These are phyloP conservation scores for Oryzias dopingdopingensis DNA, from an alignment of 2,797 vertebrate species.

Conservation along the genomic window DNA sequence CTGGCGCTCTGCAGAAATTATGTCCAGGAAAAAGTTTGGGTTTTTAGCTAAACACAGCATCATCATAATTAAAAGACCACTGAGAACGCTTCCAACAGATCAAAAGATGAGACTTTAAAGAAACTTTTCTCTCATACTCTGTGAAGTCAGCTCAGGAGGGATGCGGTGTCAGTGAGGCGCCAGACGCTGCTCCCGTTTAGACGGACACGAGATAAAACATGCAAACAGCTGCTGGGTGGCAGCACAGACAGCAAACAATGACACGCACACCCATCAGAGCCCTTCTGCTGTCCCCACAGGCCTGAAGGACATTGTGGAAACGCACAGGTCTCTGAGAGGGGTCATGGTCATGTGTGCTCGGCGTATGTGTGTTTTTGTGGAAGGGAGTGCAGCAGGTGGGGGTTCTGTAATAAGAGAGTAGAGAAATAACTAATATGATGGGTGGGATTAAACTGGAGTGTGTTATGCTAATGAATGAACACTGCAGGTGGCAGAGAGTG, in stretches of 20 bases:
- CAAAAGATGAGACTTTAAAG: too few relatives aligned
- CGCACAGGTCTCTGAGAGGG: conserved; percentile 46
- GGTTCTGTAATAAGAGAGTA: conserved; percentile 42
- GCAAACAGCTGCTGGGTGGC: conserved; percentile 73
- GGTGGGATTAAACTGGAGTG: conserved; percentile 31
- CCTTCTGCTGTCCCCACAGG: conserved; percentile 52
- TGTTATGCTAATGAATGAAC: conserved; percentile 37
- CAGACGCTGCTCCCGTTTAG: conserved; percentile 45
- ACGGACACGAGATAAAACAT: conserved; percentile 62
- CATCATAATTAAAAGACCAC: too few relatives aligned
- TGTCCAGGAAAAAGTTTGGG: too few relatives aligned
- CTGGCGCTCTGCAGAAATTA: too few relatives aligned
- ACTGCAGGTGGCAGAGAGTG: conserved; percentile 38
- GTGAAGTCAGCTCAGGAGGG: conserved; percentile 9
- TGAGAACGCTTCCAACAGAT: too few relatives aligned
- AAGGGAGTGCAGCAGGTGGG: conserved; percentile 48
- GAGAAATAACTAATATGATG: conserved; percentile 40
- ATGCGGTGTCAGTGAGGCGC: conserved; percentile 54
- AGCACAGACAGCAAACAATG: conserved; percentile 69
- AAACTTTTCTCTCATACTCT: neutral
- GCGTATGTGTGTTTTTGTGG: conserved; percentile 32
- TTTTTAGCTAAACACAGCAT: too few relatives aligned
- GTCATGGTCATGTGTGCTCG: conserved; percentile 56
- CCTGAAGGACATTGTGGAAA: conserved; percentile 55
- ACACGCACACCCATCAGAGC: conserved; percentile 48